Evolutionary conservation across 2,113 vertebrate species (phyloP).

Genomic region (Macroglossus sobrinus): DNA sequence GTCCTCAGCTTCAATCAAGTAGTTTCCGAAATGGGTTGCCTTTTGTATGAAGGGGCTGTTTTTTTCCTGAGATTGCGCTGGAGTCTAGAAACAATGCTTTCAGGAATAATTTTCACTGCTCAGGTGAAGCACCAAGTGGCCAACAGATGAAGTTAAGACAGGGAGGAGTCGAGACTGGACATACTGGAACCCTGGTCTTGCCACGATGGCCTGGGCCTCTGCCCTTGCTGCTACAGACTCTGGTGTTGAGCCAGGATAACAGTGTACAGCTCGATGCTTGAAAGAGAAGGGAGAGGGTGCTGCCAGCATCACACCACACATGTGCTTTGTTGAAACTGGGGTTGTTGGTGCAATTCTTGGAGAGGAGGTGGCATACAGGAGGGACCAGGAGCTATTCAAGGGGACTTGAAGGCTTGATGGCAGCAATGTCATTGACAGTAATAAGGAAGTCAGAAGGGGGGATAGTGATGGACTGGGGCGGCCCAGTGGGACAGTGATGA

Average conservation of each 20-base stretch:
- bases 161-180: neutral
- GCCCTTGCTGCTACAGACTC: too few relatives aligned
- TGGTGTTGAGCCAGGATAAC: too few relatives aligned
- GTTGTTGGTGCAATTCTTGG: neutral
- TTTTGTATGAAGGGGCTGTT: neutral
- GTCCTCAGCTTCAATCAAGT: neutral
- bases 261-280: too few relatives aligned
- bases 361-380: neutral
- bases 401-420: rapidly evolving
- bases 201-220: too few relatives aligned
- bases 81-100: neutral
- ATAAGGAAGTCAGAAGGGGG: neutral
- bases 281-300: too few relatives aligned
- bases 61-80: neutral
- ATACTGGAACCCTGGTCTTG: too few relatives aligned
- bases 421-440: neutral
- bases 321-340: too few relatives aligned
- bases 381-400: neutral
- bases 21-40: neutral
- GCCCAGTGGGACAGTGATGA: too few relatives aligned
- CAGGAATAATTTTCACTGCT: neutral
- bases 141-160: neutral
- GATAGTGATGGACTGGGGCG: neutral
- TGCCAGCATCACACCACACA: too few relatives aligned
- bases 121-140: neutral